Evolutionary conservation across 2,113 vertebrate species (phyloP).

Genomic region (Eidolon helvum): DNA sequence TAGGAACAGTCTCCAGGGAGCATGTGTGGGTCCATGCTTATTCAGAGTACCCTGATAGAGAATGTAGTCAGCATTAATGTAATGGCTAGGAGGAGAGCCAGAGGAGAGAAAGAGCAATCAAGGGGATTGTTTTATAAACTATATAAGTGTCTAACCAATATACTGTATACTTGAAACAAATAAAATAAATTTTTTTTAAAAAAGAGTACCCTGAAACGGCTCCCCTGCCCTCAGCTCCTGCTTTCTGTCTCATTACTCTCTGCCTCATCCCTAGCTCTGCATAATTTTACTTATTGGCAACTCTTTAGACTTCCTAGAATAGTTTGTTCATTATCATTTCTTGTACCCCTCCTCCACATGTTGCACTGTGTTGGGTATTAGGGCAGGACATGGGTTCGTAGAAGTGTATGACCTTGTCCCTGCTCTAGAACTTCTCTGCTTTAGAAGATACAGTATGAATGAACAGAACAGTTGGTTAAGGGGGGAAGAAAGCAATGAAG

Average conservation of each 20-base stretch:
- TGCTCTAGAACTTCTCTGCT: neutral
- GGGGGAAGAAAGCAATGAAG: neutral
- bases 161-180: no score
- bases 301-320: neutral
- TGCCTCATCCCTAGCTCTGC: neutral
- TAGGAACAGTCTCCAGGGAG: neutral
- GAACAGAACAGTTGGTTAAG: neutral
- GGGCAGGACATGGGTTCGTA: neutral
- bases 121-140: no score
- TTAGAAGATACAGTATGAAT: neutral
- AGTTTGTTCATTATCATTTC: neutral
- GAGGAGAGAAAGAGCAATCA: no score
- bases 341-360: neutral
- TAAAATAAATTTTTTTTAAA: no score
- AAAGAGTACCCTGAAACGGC: no score
- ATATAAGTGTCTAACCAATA: no score
- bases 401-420: neutral
- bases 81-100: no score
- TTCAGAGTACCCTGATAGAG: neutral
- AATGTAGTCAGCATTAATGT: no score
- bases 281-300: neutral
- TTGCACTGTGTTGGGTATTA: neutral
- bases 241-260: neutral
- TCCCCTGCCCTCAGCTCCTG: no score
- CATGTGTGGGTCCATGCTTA: neutral